phyloP scores from a whole-genome alignment of 2,113 vertebrate genomes.

The Amblyopsis rosae region DNA sequence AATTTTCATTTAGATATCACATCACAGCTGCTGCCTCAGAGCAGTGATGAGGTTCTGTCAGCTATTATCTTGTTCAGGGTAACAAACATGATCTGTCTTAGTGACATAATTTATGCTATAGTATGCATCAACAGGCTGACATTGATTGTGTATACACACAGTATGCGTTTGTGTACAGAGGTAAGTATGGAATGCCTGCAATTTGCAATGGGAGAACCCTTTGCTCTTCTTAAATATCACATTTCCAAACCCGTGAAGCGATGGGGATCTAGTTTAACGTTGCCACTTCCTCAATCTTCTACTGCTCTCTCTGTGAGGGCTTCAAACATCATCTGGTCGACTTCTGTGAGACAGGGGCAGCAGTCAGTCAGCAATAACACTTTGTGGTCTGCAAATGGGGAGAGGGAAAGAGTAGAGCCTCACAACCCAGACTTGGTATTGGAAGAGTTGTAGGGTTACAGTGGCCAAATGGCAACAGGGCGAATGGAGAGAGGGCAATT shows the following conservation, averaged over 20 bases:
- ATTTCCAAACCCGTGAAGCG: conserved; percentile 18
- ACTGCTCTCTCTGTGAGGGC: conserved; percentile 11
- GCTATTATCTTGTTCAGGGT: conserved; percentile 15
- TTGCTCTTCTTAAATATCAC: conserved; percentile 11
- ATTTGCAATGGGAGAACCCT: background rate
- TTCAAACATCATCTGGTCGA: conserved; percentile 18
- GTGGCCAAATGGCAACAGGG: conserved; percentile 56
- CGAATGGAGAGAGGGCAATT: conserved; percentile 30
- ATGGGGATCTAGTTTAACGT: conserved; percentile 18
- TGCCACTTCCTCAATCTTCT: conserved; percentile 3
- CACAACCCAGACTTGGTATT: conserved; percentile 60
- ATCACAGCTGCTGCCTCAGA: no score
- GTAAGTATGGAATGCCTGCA: background rate
- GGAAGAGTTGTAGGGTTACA: conserved; percentile 32
- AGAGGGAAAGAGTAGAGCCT: conserved; percentile 21
- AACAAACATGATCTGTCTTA: conserved; percentile 6
- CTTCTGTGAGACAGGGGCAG: background rate
- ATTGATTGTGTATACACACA: no score
- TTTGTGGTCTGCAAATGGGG: conserved; percentile 35
- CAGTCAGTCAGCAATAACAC: conserved; percentile 11
- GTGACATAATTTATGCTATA: conserved; percentile 19
- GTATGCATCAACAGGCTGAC: conserved; percentile 2
- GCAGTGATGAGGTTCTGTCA: background rate
- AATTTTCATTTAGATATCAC: no score
- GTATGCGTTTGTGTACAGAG: conserved; percentile 2